Conservation (phyloP, 2,113 vertebrate species). For the Anseranas semipalmata region DNA sequence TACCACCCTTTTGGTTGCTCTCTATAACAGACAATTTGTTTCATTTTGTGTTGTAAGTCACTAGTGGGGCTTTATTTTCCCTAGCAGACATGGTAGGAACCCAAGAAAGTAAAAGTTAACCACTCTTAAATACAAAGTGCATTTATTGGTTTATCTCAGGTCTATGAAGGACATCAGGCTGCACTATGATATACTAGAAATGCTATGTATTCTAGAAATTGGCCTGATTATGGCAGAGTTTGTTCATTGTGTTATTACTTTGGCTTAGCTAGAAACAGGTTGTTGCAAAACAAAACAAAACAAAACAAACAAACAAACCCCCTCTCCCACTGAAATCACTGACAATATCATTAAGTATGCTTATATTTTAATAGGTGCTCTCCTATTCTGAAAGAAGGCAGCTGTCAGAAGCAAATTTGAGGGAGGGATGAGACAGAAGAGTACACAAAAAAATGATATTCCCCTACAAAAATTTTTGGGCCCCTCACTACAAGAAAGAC, state of each 20-base stretch:
- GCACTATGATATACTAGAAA: neutral
- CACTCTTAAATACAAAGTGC: neutral
- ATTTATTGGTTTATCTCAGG: neutral
- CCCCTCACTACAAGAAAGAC: too few species aligned
- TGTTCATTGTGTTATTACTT: neutral
- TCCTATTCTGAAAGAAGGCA: neutral
- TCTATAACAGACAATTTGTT: neutral
- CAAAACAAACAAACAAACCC: neutral
- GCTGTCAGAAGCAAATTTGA: neutral
- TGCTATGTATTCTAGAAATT: neutral
- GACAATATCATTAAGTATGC: neutral
- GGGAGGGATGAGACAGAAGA: neutral
- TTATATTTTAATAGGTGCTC: neutral
- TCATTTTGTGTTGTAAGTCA: neutral
- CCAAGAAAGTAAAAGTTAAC: neutral
- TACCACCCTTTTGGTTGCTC: neutral
- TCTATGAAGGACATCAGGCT: neutral
- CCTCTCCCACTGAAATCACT: rapidly evolving
- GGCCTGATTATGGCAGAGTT: neutral
- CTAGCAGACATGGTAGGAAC: neutral
- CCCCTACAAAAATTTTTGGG: neutral
- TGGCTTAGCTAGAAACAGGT: neutral
- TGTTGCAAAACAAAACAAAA: neutral
- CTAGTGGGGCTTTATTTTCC: neutral
- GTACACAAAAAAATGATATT: neutral